phyloP scores from a whole-genome alignment of 1,140 invertebrate species.

The Cotesia chilonis region DNA sequence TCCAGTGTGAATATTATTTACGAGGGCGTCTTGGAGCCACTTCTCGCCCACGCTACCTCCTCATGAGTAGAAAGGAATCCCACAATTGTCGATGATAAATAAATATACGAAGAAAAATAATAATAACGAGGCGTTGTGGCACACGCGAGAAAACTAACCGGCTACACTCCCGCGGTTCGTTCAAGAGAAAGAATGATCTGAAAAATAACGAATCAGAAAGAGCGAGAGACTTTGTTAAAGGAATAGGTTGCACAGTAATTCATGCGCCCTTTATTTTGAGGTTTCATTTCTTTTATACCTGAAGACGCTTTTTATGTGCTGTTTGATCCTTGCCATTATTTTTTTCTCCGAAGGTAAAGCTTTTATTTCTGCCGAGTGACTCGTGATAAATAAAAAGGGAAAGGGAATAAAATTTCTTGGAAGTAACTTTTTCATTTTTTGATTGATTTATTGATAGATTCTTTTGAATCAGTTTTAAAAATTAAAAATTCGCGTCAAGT shows the following conservation, averaged over 20 bases:
- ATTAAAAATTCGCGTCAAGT: too few species aligned
- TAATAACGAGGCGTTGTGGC: conserved; percentile 34
- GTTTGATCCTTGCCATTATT: neutral
- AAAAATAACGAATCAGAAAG: conserved; percentile 28
- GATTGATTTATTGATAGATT: too few species aligned
- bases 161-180: conserved; percentile 18
- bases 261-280: conserved; percentile 28
- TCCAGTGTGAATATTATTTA: conserved; percentile 38
- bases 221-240: conserved; percentile 11
- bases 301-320: neutral
- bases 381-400: too few species aligned
- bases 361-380: too few species aligned
- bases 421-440: too few species aligned
- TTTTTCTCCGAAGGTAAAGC: too few species aligned
- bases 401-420: too few species aligned
- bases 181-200: conserved; percentile 18
- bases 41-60: conserved; percentile 31
- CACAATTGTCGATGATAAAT: conserved; percentile 39
- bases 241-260: conserved; percentile 28
- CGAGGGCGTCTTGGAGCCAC: conserved; percentile 31
- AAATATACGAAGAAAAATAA: conserved; percentile 36
- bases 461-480: too few species aligned
- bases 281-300: neutral
- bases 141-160: conserved; percentile 21
- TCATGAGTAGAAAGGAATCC: conserved; percentile 18